Conservation (phyloP, 2,888 invertebrate species). For the Galerucella nymphaeae region DNA sequence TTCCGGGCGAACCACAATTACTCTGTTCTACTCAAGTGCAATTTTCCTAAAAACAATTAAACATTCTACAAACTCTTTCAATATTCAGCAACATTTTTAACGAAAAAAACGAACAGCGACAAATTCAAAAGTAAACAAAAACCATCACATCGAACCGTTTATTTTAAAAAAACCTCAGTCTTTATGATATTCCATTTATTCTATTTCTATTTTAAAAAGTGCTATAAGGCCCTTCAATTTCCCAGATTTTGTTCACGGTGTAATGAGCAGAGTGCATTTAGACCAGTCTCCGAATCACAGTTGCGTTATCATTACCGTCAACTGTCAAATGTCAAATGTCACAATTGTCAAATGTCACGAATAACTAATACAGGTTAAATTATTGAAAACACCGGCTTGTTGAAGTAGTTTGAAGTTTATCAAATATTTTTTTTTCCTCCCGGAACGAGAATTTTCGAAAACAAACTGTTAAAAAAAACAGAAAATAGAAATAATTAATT, state of each 20-base stretch:
- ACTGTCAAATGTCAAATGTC: not conserved
- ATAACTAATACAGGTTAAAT: not conserved
- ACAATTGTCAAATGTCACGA: not conserved
- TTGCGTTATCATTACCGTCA: not conserved
- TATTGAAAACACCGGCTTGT: not conserved
- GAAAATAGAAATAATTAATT: too few relatives aligned
- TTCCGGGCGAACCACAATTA: constrained; percentile 15
- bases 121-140: not conserved
- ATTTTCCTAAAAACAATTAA: not conserved
- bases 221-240: constrained; percentile 20
- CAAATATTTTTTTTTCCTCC: not conserved
- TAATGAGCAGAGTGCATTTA: not conserved
- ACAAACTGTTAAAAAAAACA: not conserved
- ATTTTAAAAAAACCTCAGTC: constrained; percentile 16
- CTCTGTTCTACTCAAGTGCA: not conserved
- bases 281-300: not conserved
- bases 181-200: constrained; percentile 20
- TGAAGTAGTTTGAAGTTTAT: too few relatives aligned
- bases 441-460: not conserved
- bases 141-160: not conserved
- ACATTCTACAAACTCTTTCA: not conserved
- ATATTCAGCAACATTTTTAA: not conserved
- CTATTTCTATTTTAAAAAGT: constrained; percentile 19
- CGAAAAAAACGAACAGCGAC: not conserved
- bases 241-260: constrained; percentile 15